Evolutionary conservation across 2,888 invertebrate species (phyloP).

Genomic region (Aphrophora alni): DNA sequence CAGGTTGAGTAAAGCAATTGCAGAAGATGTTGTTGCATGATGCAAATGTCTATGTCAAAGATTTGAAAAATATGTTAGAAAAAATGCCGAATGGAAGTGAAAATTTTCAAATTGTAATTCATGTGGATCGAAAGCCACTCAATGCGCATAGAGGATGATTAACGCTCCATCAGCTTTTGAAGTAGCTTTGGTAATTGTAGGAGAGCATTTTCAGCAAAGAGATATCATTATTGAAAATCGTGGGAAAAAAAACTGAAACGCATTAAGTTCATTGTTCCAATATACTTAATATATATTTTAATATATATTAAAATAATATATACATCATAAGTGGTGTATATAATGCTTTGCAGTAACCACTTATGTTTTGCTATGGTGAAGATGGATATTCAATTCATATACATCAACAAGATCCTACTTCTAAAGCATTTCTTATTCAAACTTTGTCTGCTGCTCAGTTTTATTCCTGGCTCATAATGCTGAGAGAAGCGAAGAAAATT

Average conservation of each 20-base stretch:
- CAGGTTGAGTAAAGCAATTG: not conserved
- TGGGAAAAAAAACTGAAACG: too few species aligned
- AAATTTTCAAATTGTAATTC: conserved; percentile 39
- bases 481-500: not conserved
- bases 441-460: not conserved
- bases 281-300: too few species aligned
- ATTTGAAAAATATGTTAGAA: too few species aligned
- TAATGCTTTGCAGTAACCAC: too few species aligned
- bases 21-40: not conserved
- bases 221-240: conserved; percentile 47
- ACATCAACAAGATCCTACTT: too few species aligned
- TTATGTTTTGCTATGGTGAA: too few species aligned
- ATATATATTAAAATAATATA: too few species aligned
- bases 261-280: too few species aligned
- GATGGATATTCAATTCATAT: too few species aligned
- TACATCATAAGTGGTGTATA: too few species aligned
- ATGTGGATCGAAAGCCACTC: conserved; percentile 30
- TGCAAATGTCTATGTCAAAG: not conserved
- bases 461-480: not conserved
- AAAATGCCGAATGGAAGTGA: not conserved
- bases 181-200: conserved; percentile 35
- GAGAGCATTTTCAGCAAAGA: conserved; percentile 34
- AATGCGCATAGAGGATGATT: conserved; percentile 22
- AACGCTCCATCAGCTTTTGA: conserved; percentile 31
- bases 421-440: conserved; percentile 31